phyloP scores from a whole-genome alignment of 2,113 vertebrate genomes.

The Heterotilapia buettikoferi region DNA sequence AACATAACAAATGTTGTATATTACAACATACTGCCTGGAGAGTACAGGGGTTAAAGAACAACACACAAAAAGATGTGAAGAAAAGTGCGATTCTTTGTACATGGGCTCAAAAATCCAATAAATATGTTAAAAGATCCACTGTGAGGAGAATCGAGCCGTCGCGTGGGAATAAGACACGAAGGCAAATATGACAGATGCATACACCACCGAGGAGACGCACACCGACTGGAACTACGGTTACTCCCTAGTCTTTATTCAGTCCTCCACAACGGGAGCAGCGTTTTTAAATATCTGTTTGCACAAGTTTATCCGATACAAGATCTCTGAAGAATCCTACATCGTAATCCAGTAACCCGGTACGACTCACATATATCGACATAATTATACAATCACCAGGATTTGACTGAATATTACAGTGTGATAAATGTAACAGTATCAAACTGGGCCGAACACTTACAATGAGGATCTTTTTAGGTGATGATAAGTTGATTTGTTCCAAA shows the following conservation, averaged over 20 bases:
- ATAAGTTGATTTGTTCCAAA: background rate
- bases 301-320: background rate
- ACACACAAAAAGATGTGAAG: background rate
- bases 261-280: accelerated
- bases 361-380: background rate
- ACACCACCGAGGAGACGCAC: background rate
- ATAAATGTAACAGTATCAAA: background rate
- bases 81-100: background rate
- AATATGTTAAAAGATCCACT: background rate
- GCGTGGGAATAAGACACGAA: background rate
- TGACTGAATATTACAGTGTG: background rate
- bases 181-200: background rate
- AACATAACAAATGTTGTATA: background rate
- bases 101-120: background rate
- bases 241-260: background rate
- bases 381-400: background rate
- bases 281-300: background rate
- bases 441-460: accelerated
- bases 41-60: background rate
- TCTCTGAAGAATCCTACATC: background rate
- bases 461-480: background rate
- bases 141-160: background rate
- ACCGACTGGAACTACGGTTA: background rate
- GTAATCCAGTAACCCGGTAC: background rate
- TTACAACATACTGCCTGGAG: background rate